Percentiles rank a stretch among this genome's conserved stretches.
Conservation (phyloP, 53 echinoderm and acorn worm genomes). For the Glandiceps talaboti region DNA sequence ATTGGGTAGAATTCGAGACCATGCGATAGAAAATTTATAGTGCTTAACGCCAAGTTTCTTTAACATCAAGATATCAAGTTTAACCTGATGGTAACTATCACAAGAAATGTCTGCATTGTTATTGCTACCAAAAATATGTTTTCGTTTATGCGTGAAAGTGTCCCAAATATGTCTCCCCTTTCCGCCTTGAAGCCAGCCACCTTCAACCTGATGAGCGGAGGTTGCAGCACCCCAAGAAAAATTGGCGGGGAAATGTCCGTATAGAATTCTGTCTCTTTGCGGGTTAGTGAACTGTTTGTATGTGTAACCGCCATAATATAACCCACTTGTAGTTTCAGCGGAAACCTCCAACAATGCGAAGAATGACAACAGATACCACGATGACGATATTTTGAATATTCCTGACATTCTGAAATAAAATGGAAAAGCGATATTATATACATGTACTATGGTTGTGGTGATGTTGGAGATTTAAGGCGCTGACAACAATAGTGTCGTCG, state of each 20-base stretch:
- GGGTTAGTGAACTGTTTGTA: constrained; percentile 37
- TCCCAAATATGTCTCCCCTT: constrained; percentile 6
- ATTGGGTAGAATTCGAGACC: constrained; percentile 1
- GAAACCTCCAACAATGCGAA: too few species aligned
- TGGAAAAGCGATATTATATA: too few species aligned
- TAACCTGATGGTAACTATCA: not conserved
- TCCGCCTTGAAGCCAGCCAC: constrained; percentile 1
- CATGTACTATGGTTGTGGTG: too few species aligned
- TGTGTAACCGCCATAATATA: not conserved
- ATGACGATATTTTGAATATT: too few species aligned
- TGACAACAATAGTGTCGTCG: too few species aligned
- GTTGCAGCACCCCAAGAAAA: constrained; percentile 7
- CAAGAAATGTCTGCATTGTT: not conserved
- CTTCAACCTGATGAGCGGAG: constrained; percentile 13
- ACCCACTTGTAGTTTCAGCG: too few species aligned
- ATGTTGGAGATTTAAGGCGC: too few species aligned
- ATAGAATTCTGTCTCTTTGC: constrained; percentile 50
- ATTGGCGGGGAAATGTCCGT: constrained; percentile 9
- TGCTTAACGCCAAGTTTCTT: constrained; percentile 3
- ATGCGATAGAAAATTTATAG: constrained; percentile 2
- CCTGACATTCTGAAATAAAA: too few species aligned
- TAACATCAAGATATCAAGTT: not conserved
- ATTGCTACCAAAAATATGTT: not conserved
- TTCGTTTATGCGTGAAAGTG: not conserved
- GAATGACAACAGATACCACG: too few species aligned